phyloP scores from a whole-genome alignment of 2,888 invertebrate species.

The Electrophaes corylata region DNA sequence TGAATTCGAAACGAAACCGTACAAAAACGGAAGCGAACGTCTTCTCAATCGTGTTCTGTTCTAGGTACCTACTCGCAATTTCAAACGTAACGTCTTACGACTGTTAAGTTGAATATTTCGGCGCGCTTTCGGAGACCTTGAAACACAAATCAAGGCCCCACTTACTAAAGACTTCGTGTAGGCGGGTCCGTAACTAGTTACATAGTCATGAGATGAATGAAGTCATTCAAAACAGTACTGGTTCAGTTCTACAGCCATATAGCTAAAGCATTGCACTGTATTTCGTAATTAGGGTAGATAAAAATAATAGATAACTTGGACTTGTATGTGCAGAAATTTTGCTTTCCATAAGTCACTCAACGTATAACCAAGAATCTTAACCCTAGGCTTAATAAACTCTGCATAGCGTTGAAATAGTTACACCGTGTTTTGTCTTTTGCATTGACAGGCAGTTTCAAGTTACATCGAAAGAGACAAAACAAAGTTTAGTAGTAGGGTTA shows the following conservation, averaged over 20 bases:
- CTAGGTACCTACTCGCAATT: slow-evolving; percentile 26
- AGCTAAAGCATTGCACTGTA: not conserved
- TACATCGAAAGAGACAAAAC: too few relatives aligned
- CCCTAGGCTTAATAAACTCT: too few relatives aligned
- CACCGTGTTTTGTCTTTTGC: too few relatives aligned
- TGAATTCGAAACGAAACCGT: not conserved
- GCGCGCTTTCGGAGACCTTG: slow-evolving; percentile 41
- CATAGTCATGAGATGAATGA: slow-evolving; percentile 45
- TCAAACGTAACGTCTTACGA: slow-evolving; percentile 32
- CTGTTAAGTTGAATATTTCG: slow-evolving; percentile 28
- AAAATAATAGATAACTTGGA: not conserved
- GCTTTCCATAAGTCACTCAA: too few relatives aligned
- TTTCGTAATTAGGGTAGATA: not conserved
- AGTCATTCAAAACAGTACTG: slow-evolving; percentile 37
- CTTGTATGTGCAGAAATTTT: too few relatives aligned
- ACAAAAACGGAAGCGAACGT: slow-evolving; percentile 17
- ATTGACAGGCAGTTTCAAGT: too few relatives aligned
- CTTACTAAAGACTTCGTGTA: slow-evolving; percentile 30
- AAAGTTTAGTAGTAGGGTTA: too few relatives aligned
- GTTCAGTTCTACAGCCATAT: slow-evolving; percentile 10
- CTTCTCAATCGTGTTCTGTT: slow-evolving; percentile 17
- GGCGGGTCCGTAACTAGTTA: slow-evolving; percentile 26
- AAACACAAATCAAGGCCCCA: slow-evolving; percentile 31
- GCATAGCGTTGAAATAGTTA: too few relatives aligned
- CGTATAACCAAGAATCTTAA: too few relatives aligned